Evolutionary conservation across 2,888 invertebrate species (phyloP).

Genomic region (Bombylius discolor): DNA sequence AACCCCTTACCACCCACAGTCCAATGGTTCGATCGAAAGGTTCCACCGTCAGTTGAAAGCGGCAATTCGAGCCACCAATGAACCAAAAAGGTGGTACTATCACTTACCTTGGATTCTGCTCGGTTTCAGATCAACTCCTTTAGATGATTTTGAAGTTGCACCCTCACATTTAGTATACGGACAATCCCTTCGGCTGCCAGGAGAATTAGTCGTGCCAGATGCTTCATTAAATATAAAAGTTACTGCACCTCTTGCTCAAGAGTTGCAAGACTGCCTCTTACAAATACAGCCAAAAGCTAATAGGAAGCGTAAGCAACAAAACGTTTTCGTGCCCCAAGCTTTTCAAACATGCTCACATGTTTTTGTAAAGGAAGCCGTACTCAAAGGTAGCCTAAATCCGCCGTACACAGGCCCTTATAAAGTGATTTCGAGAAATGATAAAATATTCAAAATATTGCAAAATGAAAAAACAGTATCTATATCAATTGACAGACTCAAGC

Average conservation of each 20-base stretch:
- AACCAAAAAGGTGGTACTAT: neutral
- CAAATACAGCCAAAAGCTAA: slow-evolving; percentile 1
- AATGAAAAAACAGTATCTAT: slow-evolving; percentile 8
- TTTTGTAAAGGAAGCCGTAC: slow-evolving; percentile 1
- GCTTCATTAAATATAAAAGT: neutral
- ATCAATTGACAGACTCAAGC: slow-evolving; percentile 16
- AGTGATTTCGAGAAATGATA: slow-evolving; percentile 10
- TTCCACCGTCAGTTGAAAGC: neutral
- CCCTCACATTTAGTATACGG: neutral
- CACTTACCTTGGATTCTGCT: neutral
- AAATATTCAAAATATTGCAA: slow-evolving; percentile 11
- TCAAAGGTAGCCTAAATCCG: slow-evolving; percentile 10
- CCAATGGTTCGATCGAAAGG: neutral
- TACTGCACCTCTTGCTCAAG: neutral
- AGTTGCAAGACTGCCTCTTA: neutral
- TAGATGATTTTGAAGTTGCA: neutral
- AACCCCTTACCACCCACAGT: neutral
- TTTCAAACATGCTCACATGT: neutral
- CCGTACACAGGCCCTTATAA: slow-evolving; percentile 16
- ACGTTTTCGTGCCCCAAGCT: neutral
- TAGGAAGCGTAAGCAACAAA: slow-evolving; percentile 1
- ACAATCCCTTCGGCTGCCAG: neutral
- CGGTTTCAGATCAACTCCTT: neutral
- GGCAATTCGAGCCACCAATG: neutral
- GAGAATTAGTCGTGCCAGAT: neutral